Evolutionary conservation across 2,113 vertebrate genomes (phyloP).

Genomic region (Clarias batrachus): DNA sequence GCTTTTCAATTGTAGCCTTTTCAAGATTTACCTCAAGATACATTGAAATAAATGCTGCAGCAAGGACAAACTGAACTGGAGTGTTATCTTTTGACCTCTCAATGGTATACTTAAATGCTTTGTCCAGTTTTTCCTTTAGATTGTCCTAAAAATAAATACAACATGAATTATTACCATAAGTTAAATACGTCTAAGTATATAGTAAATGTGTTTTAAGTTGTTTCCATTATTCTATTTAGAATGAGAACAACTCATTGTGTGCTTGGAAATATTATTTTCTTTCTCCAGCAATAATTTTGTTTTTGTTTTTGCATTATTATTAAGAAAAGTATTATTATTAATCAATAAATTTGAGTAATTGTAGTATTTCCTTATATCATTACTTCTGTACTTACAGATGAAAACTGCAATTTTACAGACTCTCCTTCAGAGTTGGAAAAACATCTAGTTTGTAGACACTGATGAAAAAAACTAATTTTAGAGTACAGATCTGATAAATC

Average conservation of each 20-base stretch:
- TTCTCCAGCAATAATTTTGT: neutral
- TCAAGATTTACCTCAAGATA: neutral
- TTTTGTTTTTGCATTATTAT: neutral
- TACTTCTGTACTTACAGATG: neutral
- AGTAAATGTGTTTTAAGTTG: too few relatives aligned
- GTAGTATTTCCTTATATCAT: neutral
- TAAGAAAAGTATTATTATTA: neutral
- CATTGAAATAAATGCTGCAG: constrained; percentile 1
- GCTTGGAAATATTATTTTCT: neutral
- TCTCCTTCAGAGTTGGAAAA: rapidly evolving
- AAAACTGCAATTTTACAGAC: neutral
- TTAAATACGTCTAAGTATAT: neutral
- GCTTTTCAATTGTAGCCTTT: neutral
- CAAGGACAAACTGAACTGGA: constrained; percentile 26
- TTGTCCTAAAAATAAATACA: neutral
- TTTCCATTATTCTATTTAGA: neutral
- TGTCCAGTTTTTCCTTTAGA: neutral
- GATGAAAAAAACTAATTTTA: neutral
- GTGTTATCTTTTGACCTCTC: too few relatives aligned
- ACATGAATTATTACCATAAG: neutral
- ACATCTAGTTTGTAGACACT: neutral
- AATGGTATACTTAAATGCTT: neutral
- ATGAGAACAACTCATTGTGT: neutral
- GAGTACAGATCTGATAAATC: neutral
- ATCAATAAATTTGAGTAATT: neutral